Evolutionary conservation across 1,140 invertebrate genomes (phyloP).

Genomic region (Achatina immaculata): DNA sequence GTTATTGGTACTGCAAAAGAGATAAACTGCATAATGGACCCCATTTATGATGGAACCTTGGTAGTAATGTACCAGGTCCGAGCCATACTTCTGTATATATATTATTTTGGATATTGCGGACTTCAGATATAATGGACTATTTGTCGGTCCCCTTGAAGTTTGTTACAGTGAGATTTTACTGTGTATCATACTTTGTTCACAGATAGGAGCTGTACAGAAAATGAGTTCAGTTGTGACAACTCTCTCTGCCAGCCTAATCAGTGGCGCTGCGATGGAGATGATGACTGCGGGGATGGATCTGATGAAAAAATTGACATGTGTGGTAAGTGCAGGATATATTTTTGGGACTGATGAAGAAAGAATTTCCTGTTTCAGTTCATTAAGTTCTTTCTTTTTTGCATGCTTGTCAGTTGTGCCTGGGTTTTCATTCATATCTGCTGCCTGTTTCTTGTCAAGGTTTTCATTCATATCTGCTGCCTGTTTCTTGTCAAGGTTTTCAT

Average conservation of each 20-base stretch:
- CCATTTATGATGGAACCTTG: too few species aligned
- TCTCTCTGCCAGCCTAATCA: slow-evolving; percentile 86
- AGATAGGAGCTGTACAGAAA: slow-evolving; percentile 52
- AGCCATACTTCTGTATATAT: too few species aligned
- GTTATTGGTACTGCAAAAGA: too few species aligned
- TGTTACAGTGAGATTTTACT: too few species aligned
- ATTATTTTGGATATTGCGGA: too few species aligned
- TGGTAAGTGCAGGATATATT: slow-evolving; percentile 47
- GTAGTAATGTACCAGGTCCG: too few species aligned
- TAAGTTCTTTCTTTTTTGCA: neutral
- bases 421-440: neutral
- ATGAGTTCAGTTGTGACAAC: slow-evolving; percentile 68
- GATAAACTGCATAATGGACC: too few species aligned
- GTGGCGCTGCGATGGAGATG: slow-evolving; percentile 76
- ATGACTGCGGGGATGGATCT: slow-evolving; percentile 61
- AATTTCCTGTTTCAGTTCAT: neutral
- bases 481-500: too few species aligned
- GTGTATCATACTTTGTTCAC: slow-evolving; percentile 7
- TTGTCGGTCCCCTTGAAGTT: too few species aligned
- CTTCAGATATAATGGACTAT: too few species aligned
- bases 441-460: too few species aligned
- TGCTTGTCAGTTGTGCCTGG: neutral
- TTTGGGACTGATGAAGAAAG: neutral
- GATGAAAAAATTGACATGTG: slow-evolving; percentile 56
- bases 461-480: too few species aligned